These are phyloP conservation scores for Cochlearius cochlearius DNA, from an alignment of 2,113 vertebrate genomes.

Conservation along the genomic window DNA sequence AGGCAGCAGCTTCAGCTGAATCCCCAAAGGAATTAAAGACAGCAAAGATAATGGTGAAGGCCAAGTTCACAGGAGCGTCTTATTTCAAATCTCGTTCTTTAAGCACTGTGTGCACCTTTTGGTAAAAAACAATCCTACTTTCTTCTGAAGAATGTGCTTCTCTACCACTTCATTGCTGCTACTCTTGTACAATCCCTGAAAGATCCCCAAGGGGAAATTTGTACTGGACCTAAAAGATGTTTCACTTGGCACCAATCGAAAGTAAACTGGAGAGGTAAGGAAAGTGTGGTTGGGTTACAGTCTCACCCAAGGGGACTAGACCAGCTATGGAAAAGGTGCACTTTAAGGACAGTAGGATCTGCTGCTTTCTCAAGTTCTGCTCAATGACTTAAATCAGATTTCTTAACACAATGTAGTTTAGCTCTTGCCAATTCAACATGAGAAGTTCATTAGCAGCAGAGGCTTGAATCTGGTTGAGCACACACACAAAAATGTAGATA, in stretches of 20 bases:
- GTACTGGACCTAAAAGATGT: background rate
- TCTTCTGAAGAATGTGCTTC: background rate
- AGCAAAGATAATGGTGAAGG: background rate
- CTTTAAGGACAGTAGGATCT: background rate
- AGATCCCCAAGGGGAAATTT: background rate
- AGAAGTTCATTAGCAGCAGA: slow-evolving; percentile 2
- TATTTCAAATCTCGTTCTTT: background rate
- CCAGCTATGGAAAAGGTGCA: background rate
- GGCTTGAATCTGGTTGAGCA: background rate
- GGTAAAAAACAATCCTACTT: background rate
- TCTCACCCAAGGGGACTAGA: background rate
- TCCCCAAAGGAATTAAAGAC: background rate
- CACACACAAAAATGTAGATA: background rate
- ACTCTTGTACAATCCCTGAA: background rate
- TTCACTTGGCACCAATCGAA: background rate
- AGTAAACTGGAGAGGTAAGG: background rate
- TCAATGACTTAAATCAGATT: background rate
- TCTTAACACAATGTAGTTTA: background rate
- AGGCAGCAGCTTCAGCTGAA: background rate
- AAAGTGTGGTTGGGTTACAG: background rate
- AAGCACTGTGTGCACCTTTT: background rate
- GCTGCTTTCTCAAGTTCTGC: background rate
- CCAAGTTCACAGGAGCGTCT: background rate
- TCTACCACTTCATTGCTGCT: background rate
- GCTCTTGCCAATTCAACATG: background rate